These are phyloP conservation scores for Meliscaeva auricollis DNA, from an alignment of 2,888 invertebrate species.

Conservation along the genomic window DNA sequence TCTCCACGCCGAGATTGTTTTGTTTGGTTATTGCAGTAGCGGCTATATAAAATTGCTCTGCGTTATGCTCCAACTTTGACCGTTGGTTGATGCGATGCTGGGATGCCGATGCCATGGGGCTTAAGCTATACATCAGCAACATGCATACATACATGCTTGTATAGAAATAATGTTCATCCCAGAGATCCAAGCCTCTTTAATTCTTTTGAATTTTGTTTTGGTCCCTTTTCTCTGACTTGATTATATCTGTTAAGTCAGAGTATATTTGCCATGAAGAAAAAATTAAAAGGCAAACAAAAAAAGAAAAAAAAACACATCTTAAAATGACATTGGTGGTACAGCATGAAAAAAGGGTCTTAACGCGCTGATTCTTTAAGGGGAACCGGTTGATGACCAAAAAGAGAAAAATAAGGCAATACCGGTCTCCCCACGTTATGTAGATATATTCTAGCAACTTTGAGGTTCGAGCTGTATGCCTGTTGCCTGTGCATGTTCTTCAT, in stretches of 20 bases:
- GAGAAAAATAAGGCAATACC: slow-evolving; percentile 41
- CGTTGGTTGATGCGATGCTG: slow-evolving; percentile 35
- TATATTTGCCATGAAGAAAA: slow-evolving; percentile 42
- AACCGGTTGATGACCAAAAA: slow-evolving; percentile 70
- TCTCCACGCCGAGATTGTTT: slow-evolving; percentile 53
- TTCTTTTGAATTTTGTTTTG: slow-evolving; percentile 62
- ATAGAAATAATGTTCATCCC: background rate
- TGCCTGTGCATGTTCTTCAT: slow-evolving; percentile 50
- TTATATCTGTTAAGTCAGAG: slow-evolving; percentile 26
- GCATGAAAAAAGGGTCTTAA: slow-evolving; percentile 68
- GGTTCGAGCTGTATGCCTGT: background rate
- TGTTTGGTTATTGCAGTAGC: slow-evolving; percentile 46
- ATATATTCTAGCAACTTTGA: background rate
- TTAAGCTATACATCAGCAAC: slow-evolving; percentile 23
- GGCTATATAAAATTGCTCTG: slow-evolving; percentile 9
- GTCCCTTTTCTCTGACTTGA: slow-evolving; percentile 55
- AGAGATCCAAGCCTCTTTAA: slow-evolving; percentile 40
- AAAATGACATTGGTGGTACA: slow-evolving; percentile 55
- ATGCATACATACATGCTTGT: background rate
- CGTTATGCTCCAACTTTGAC: slow-evolving; percentile 63
- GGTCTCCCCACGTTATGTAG: slow-evolving; percentile 44
- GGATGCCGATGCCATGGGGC: slow-evolving; percentile 28
- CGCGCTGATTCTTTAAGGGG: slow-evolving; percentile 33
- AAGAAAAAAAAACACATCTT: slow-evolving; percentile 17
- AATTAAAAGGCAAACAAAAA: too few species aligned